Base-by-base conservation (phyloP, 2,888 invertebrate genomes). In the Ectemnius continuus region DNA sequence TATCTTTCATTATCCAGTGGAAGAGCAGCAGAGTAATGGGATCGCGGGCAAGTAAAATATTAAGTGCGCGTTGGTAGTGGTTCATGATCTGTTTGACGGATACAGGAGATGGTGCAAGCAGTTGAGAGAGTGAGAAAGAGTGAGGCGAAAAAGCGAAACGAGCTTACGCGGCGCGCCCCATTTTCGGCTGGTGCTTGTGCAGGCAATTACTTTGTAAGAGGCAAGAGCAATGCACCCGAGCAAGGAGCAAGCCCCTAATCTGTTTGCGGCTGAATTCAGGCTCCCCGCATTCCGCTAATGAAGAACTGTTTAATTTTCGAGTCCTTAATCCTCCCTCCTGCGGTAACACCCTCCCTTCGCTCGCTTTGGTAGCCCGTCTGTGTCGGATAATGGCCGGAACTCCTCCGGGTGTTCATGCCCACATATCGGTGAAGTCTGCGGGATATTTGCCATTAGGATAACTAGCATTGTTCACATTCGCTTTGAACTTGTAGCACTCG, bases 251-350 rank as follows among this genome's bases (percentile, higher is more conserved):
- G 67, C 56, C 75, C 80, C 83, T 86, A 84, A 86, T 86, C 79
- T 84, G 82, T 84, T 87, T 82, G 83, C 73, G 78, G 79, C 68
- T 74, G 75, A 81, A 85, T 83, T 85, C 84, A 70, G 75, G 70
- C 71, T 75, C 67, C 47, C 57, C 16, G 26, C 57, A 63, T 47
- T 59, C 45, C 57, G 66, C 81, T 85, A 84, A 85, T 80, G 80
- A 83, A 83, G 76, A 80, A 82, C 78, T 79, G 75, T 81, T 86
- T 86, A 81, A 85, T 84, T 79, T 81, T 78, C 82, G 80, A 75
- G 52, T 68, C 57, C 60, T 70, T 71, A 70, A 71, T 69, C 20
- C 61, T 20, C 46, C 23, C 28, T 36, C 36, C 16, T 16, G 23
- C n/a, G 45, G 48, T 26, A 67, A 72, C 45, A 16, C 46, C 47